phyloP scores from a whole-genome alignment of 2,888 invertebrate genomes.

The Cordilura impudica region DNA sequence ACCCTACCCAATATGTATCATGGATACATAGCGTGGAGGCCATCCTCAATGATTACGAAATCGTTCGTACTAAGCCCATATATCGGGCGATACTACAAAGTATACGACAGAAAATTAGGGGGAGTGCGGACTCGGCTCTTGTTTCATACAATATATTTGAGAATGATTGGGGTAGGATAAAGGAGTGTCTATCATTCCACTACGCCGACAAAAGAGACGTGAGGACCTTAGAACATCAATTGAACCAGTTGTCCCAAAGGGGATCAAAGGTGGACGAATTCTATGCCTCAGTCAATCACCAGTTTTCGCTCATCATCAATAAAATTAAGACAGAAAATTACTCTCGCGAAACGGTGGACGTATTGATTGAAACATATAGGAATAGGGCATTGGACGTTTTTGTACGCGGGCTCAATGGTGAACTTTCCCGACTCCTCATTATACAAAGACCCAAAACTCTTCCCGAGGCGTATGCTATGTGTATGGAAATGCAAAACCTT shows the following conservation, averaged over 20 bases:
- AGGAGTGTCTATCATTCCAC: not conserved
- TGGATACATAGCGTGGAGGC: conserved; percentile 55
- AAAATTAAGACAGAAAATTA: conserved; percentile 59
- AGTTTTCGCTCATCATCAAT: conserved; percentile 56
- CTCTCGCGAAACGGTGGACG: conserved; percentile 53
- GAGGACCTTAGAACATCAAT: conserved; percentile 55
- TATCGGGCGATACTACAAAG: conserved; percentile 53
- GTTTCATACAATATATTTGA: too few relatives aligned
- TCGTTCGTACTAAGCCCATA: conserved; percentile 40
- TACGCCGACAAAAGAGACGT: conserved; percentile 62
- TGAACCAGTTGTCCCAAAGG: conserved; percentile 10
- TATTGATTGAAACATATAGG: conserved; percentile 53
- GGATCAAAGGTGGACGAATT: conserved; percentile 25
- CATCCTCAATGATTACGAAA: conserved; percentile 45
- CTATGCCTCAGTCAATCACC: conserved; percentile 55
- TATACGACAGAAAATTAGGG: too few relatives aligned
- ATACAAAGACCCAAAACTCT: too few relatives aligned
- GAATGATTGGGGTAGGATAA: too few relatives aligned
- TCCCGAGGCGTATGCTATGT: too few relatives aligned
- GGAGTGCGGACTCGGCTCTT: too few relatives aligned
- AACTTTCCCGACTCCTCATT: conserved; percentile 19
- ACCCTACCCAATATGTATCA: conserved; percentile 51
- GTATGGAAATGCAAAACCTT: too few relatives aligned
- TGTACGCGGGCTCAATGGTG: not conserved
- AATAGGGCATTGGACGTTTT: conserved; percentile 61